Percentiles rank a stretch among this genome's conserved stretches.
Evolutionary conservation across 1,140 invertebrate species (phyloP).

Genomic region (Callitettix versicolor): DNA sequence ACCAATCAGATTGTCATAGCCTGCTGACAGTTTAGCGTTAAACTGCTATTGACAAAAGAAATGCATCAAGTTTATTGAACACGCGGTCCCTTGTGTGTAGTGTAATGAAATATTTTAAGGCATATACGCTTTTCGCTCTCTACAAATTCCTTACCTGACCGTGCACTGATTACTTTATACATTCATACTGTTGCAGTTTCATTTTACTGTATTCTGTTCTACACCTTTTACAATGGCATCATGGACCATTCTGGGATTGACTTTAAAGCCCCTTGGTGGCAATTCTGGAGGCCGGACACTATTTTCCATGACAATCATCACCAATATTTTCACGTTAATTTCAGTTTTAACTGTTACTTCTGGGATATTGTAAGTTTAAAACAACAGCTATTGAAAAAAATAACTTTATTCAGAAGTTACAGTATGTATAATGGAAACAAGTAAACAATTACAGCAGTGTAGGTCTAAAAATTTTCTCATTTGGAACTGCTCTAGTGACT

Average conservation of each 20-base stretch:
- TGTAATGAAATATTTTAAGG: too few relatives aligned
- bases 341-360: constrained; percentile 54
- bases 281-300: constrained; percentile 63
- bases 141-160: too few relatives aligned
- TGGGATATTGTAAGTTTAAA: constrained; percentile 49
- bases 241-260: constrained; percentile 65
- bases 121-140: too few relatives aligned
- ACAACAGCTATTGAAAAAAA: background rate
- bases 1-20: too few relatives aligned
- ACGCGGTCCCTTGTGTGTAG: too few relatives aligned
- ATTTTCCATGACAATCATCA: constrained; percentile 70
- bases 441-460: background rate
- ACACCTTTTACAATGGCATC: constrained; percentile 63
- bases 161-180: too few relatives aligned
- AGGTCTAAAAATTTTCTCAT: background rate
- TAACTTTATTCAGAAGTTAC: background rate
- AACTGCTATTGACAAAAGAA: too few relatives aligned
- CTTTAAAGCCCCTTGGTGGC: constrained; percentile 63
- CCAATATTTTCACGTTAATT: constrained; percentile 67
- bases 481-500: background rate
- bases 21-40: too few relatives aligned
- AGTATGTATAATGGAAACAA: background rate
- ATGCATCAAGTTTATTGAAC: too few relatives aligned
- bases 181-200: constrained; percentile 43
- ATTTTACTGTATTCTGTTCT: constrained; percentile 44